Percentiles rank a stretch among this genome's conserved stretches.
Conservation (phyloP, 2,888 invertebrate species). For the Acronicta leporina region DNA sequence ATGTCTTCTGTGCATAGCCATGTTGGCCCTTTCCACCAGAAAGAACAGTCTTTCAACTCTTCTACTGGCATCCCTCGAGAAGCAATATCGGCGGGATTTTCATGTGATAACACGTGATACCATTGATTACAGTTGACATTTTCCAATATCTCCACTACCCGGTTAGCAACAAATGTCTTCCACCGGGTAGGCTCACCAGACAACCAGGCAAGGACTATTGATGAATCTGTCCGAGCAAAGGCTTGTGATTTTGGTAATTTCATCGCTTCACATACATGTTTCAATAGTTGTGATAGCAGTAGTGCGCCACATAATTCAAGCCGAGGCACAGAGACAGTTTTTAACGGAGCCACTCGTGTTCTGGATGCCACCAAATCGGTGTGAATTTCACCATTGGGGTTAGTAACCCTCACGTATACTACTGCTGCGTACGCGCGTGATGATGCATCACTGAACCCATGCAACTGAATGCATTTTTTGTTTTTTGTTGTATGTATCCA, state of each 20-base stretch:
- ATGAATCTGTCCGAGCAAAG: conserved; percentile 8
- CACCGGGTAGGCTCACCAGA: conserved; percentile 13
- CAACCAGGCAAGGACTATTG: conserved; percentile 11
- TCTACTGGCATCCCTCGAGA: conserved; percentile 12
- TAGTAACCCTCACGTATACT: conserved; percentile 4
- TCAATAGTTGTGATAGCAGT: conserved; percentile 8
- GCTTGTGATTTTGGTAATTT: conserved; percentile 6
- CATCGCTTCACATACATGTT: conserved; percentile 4
- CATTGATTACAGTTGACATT: conserved; percentile 11
- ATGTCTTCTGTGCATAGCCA: conserved; percentile 11
- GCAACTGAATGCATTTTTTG: conserved; percentile 11
- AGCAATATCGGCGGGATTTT: conserved; percentile 15
- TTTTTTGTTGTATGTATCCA: conserved; percentile 14
- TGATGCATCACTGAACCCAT: conserved; percentile 22
- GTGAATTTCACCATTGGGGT: conserved; percentile 2
- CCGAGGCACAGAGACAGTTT: conserved; percentile 11
- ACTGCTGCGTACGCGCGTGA: conserved; percentile 13
- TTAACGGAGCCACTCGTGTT: conserved; percentile 15
- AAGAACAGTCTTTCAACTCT: conserved; percentile 3
- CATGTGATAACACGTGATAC: conserved; percentile 12
- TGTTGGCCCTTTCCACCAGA: conserved; percentile 19
- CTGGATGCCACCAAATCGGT: conserved; percentile 10
- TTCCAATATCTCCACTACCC: conserved; percentile 16
- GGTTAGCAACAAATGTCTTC: conserved; percentile 19
- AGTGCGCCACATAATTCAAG: neutral